A percentile compares a stretch with the other conserved stretches of the same genome.
phyloP scores from a whole-genome alignment of 2,888 invertebrate species.

The Coelogynopora nodosa region DNA sequence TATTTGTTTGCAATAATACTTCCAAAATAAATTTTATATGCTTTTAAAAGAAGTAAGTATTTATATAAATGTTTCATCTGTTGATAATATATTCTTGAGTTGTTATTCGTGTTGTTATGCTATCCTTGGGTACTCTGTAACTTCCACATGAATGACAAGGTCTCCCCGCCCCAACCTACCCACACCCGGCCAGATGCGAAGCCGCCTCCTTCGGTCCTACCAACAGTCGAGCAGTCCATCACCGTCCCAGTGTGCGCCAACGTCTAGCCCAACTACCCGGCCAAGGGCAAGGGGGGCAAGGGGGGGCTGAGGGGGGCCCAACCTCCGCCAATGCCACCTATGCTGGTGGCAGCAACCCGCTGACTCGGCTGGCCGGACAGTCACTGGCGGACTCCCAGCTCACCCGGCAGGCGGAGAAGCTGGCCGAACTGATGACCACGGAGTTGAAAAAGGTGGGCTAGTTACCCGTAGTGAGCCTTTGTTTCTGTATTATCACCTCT shows the following conservation, averaged over 20 bases:
- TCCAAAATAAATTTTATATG: too few species aligned
- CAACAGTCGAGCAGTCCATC: neutral
- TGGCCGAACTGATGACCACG: neutral
- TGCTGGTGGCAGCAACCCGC: neutral
- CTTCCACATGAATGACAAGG: too few species aligned
- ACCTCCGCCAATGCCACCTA: neutral
- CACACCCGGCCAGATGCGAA: neutral
- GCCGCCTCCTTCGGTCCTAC: neutral
- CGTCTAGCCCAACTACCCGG: neutral
- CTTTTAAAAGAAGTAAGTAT: too few species aligned
- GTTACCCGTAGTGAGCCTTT: neutral
- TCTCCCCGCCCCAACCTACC: too few species aligned
- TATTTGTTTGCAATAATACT: too few species aligned
- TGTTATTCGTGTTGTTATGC: too few species aligned
- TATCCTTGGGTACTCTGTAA: too few species aligned
- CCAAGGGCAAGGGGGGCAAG: neutral
- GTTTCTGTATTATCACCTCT: too few species aligned
- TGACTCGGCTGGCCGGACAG: conserved; percentile 1
- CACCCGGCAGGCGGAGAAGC: conserved; percentile 17
- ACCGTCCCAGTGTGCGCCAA: neutral
- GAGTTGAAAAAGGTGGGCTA: neutral
- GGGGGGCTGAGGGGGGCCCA: neutral
- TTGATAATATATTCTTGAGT: too few species aligned
- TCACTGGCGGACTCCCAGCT: neutral
- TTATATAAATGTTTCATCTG: too few species aligned